Evolutionary conservation across 2,113 vertebrate genomes (phyloP).

Genomic region (Astur gentilis): DNA sequence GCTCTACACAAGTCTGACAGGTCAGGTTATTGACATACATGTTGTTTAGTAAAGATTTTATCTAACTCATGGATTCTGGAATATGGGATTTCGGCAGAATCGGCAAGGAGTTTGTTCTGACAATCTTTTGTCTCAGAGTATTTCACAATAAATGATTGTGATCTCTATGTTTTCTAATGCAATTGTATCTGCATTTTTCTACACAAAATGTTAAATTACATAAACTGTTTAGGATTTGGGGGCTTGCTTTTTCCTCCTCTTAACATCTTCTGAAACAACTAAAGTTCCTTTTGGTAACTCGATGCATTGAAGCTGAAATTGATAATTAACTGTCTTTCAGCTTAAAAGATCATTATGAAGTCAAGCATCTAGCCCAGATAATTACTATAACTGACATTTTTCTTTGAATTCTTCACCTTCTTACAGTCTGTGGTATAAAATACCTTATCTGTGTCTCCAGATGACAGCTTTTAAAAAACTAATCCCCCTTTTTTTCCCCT

Average conservation of each 20-base stretch:
- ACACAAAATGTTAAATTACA: neutral
- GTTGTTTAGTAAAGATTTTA: neutral
- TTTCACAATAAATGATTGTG: neutral
- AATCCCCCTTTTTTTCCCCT: neutral
- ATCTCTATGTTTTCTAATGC: neutral
- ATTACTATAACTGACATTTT: slow-evolving; percentile 74
- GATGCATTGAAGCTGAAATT: slow-evolving; percentile 80
- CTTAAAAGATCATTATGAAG: slow-evolving; percentile 83
- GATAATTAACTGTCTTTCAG: slow-evolving; percentile 82
- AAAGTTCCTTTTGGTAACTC: slow-evolving; percentile 76
- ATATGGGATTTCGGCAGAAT: neutral
- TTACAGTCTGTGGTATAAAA: slow-evolving; percentile 39
- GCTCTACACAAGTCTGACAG: neutral
- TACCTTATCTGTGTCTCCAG: slow-evolving; percentile 59
- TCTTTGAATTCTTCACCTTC: slow-evolving; percentile 66
- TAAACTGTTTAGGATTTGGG: neutral
- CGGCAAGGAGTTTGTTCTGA: neutral
- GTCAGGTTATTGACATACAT: neutral
- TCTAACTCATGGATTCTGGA: neutral
- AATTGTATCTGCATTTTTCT: neutral
- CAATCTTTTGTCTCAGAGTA: neutral
- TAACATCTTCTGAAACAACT: slow-evolving; percentile 43
- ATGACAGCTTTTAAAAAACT: slow-evolving; percentile 52
- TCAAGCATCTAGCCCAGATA: slow-evolving; percentile 73
- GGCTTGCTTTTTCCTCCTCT: neutral